Conservation (phyloP, 2,888 invertebrate species). For the Bimastos eiseni region DNA sequence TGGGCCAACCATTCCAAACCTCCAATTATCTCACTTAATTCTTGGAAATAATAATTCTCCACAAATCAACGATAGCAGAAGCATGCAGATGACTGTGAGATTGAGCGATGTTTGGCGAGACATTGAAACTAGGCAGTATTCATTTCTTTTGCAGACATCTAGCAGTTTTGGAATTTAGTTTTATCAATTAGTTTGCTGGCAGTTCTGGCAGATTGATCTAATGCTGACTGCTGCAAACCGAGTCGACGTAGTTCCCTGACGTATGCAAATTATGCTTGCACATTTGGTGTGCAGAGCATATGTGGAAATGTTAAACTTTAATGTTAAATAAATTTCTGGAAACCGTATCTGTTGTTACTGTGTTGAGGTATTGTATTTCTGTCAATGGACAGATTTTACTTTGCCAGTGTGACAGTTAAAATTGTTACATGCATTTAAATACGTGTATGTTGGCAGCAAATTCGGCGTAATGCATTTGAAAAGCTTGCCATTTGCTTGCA, state of each 20-base stretch:
- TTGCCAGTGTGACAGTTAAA: not conserved
- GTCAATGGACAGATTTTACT: not conserved
- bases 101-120: not conserved
- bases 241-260: not conserved
- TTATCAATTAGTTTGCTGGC: not conserved
- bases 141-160: not conserved
- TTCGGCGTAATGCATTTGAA: not conserved
- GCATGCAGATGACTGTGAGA: not conserved
- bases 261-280: not conserved
- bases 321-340: conserved; percentile 13
- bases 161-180: not conserved
- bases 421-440: not conserved
- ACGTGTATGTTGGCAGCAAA: not conserved
- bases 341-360: not conserved
- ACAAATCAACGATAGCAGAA: not conserved
- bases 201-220: not conserved
- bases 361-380: not conserved
- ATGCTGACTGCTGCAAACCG: not conserved
- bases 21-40: not conserved
- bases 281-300: not conserved
- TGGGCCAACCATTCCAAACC: not conserved
- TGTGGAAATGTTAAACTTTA: not conserved
- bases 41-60: not conserved
- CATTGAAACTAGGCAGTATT: conserved; percentile 4
- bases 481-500: not conserved